Base-by-base conservation (phyloP, 2,888 invertebrate genomes). In the Drosophila paracracens region DNA sequence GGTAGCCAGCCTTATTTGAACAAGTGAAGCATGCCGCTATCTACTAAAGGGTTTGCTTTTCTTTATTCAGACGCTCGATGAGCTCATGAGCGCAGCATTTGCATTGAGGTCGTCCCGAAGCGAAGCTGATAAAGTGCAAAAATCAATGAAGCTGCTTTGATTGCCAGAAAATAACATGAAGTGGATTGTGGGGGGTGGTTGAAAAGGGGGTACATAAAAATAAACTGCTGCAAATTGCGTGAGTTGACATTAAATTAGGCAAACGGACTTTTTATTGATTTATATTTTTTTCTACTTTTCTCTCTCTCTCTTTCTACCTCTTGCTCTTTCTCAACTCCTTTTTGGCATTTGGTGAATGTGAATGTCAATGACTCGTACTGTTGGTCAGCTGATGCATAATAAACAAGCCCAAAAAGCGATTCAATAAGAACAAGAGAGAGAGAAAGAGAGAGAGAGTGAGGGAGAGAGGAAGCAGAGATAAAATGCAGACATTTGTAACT, bases 41-140 rank as follows among this genome's bases (percentile, higher is more conserved):
- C 31, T 59, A 60, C 25, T 59, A 60, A 72, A 54, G 58, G 59
- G 40, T 1, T 43, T 59, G 33, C 18, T 59, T 54, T 40, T 58
- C 58, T 43, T 54, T 50, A 57, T 33, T 58, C 69, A 52, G 40
- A 54, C 31, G 62, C 62, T 58, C 51, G 78, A 81, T 79, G 82
- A 81, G 78, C 81, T 79, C 73, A 79, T 82, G 58, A 27, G n/a
- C 48, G 71, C 57, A 82, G 71, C 59, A 82, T 88, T 77, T 88
- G 65, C 83, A 83, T 81, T 48, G 36, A 54, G 69, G 64, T 46
- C 60, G 64, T 33, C 57, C 78, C 83, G 72, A 80, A 65, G 64
- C 61, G 83, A 86, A 90, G 88, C 89, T 90, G 83, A 85, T 89
- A 78, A 83, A 88, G 86, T 91, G 89, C 88, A 88, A 91, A 79